phyloP scores from a whole-genome alignment of 2,113 vertebrate genomes.

The Neopipo cinnamomea region DNA sequence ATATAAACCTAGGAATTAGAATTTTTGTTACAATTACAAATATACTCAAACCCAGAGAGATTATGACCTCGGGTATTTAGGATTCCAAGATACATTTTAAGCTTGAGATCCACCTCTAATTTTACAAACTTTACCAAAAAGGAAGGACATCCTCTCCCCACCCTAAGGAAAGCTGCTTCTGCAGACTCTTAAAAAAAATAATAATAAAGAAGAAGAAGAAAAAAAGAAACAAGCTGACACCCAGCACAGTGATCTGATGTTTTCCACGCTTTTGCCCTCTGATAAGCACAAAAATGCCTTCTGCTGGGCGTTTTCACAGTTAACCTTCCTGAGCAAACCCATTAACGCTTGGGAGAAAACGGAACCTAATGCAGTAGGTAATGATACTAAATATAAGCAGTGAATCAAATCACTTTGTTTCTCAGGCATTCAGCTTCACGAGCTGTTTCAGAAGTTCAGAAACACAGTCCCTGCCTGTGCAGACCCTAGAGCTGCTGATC shows the following conservation, averaged over 20 bases:
- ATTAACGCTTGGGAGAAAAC: constrained; percentile 37
- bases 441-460: not conserved
- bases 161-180: not conserved
- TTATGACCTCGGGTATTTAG: not conserved
- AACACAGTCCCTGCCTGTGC: not conserved
- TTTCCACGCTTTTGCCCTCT: constrained; percentile 28
- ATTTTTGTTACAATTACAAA: not conserved
- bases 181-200: not conserved
- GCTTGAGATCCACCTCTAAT: not conserved
- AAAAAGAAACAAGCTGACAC: not conserved
- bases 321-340: constrained; percentile 56
- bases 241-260: constrained; percentile 36
- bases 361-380: constrained; percentile 24
- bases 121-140: constrained; percentile 13
- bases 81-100: not conserved
- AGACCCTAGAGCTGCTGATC: not conserved
- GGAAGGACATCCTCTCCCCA: constrained; percentile 57
- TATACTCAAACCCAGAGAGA: not conserved
- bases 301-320: constrained; percentile 54
- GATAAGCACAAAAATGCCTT: constrained; percentile 54
- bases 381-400: constrained; percentile 61
- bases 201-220: no score
- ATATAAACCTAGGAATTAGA: not conserved
- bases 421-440: not conserved
- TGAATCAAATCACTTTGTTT: constrained; percentile 42